A percentile compares a stretch with the other conserved stretches of the same genome.
These are phyloP conservation scores for Agyllia agylla DNA, from an alignment of 2,888 invertebrate genomes.

Conservation along the genomic window DNA sequence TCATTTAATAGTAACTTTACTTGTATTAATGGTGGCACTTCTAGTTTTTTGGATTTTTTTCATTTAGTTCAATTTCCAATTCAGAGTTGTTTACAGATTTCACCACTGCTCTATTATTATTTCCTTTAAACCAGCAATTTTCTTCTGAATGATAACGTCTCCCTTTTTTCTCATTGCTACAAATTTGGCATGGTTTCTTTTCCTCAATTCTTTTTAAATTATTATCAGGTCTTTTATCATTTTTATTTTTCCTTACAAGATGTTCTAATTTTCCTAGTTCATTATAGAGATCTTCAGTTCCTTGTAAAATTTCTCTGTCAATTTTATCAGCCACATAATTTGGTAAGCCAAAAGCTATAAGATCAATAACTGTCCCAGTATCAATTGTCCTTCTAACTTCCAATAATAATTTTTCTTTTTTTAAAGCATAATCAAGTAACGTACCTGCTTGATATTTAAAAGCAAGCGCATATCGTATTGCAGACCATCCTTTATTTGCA, in stretches of 20 bases:
- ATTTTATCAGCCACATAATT: not conserved
- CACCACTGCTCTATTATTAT: not conserved
- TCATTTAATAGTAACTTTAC: slow-evolving; percentile 69
- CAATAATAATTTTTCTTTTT: not conserved
- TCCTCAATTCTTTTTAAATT: not conserved
- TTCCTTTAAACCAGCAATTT: not conserved
- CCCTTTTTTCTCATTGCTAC: not conserved
- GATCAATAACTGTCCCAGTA: not conserved
- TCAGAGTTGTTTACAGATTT: not conserved
- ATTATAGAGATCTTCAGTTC: not conserved
- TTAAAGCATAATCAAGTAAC: not conserved
- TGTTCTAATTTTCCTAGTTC: not conserved
- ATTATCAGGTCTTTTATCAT: not conserved
- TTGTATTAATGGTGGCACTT: slow-evolving; percentile 74
- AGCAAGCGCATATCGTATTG: not conserved
- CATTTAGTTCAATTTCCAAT: slow-evolving; percentile 42
- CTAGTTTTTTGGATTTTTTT: slow-evolving; percentile 60
- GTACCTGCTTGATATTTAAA: not conserved
- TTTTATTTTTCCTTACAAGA: not conserved
- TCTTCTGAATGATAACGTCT: not conserved
- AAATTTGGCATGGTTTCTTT: not conserved
- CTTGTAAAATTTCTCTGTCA: not conserved
- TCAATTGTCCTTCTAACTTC: not conserved
- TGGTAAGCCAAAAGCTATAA: not conserved
- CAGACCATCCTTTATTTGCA: not conserved